These are phyloP conservation scores for Agrotis segetum DNA, from an alignment of 2,888 invertebrate species.

Conservation along the genomic window DNA sequence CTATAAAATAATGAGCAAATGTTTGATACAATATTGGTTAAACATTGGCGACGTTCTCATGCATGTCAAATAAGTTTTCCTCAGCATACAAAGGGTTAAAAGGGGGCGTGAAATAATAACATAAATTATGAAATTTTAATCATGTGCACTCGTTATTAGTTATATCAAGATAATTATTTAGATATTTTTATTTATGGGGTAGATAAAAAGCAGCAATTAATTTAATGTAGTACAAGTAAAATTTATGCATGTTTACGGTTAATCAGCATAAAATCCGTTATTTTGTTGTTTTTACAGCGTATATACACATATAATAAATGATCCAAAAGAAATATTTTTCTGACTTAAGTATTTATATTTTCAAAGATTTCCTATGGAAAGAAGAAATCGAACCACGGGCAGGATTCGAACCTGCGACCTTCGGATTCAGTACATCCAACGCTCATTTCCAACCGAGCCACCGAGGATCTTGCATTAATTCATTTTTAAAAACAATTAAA, in stretches of 20 bases:
- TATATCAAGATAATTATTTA: constrained; percentile 36
- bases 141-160: constrained; percentile 21
- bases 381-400: too few species aligned
- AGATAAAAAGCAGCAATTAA: constrained; percentile 21
- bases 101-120: constrained; percentile 45
- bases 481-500: not conserved
- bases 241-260: constrained; percentile 1
- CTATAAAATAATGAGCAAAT: not conserved
- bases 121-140: constrained; percentile 49
- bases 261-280: not conserved
- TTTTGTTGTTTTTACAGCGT: not conserved
- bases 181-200: constrained; percentile 13
- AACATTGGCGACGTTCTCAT: constrained; percentile 5
- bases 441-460: too few species aligned
- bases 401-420: too few species aligned
- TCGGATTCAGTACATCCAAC: too few species aligned
- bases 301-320: too few species aligned
- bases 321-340: not conserved
- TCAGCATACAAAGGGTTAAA: constrained; percentile 43
- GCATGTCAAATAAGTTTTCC: constrained; percentile 39
- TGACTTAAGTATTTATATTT: not conserved
- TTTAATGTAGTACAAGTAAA: not conserved
- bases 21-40: constrained; percentile 45
- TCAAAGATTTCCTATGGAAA: too few species aligned
- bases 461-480: not conserved